Conservation (phyloP, 2,888 invertebrate genomes). For the Limnephilus lunatus region DNA sequence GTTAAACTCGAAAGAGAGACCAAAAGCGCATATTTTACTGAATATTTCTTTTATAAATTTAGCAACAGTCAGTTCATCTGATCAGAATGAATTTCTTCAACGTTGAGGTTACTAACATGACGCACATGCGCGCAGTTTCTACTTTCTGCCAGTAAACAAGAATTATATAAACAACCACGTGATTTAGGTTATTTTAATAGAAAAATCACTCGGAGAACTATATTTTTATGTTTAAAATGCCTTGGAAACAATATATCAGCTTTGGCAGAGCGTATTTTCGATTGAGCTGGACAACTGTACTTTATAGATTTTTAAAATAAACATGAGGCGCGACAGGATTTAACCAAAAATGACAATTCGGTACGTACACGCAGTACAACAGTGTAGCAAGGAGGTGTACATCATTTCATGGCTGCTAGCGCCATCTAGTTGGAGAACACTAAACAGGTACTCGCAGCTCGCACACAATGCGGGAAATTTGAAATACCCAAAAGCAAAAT, state of each 20-base stretch:
- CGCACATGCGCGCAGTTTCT: constrained; percentile 79
- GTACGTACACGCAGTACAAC: constrained; percentile 75
- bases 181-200: constrained; percentile 67
- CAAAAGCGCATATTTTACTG: constrained; percentile 50
- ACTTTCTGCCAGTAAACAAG: constrained; percentile 78
- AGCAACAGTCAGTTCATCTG: constrained; percentile 41
- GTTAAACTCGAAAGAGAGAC: constrained; percentile 24
- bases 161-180: constrained; percentile 80
- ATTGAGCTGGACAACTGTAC: constrained; percentile 12
- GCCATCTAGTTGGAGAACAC: constrained; percentile 36
- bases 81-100: constrained; percentile 53
- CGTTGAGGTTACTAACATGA: constrained; percentile 74
- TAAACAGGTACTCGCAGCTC: neutral
- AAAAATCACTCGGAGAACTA: constrained; percentile 46
- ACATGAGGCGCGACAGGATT: constrained; percentile 79
- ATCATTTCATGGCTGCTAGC: constrained; percentile 20
- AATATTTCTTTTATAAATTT: constrained; percentile 36
- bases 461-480: constrained; percentile 32
- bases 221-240: constrained; percentile 19
- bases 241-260: constrained; percentile 11
- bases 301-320: constrained; percentile 70
- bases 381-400: constrained; percentile 1
- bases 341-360: constrained; percentile 79
- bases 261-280: neutral
- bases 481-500: neutral